Evolutionary conservation across 2,888 invertebrate genomes (phyloP).

Genomic region (Epiperipatus broadwayi): DNA sequence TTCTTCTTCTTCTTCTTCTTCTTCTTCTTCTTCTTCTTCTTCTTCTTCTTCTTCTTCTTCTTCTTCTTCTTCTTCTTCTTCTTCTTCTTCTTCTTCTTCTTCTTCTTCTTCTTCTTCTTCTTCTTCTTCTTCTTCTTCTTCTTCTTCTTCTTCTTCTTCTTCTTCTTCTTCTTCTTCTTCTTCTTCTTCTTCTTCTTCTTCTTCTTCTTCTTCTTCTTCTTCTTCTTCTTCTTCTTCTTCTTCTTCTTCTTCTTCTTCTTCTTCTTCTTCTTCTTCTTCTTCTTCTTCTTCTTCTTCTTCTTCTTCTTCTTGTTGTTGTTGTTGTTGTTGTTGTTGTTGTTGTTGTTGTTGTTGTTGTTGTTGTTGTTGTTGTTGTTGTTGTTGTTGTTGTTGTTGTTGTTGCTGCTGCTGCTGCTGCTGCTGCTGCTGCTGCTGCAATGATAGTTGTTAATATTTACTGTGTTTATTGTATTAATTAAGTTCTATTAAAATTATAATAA

Average conservation of each 20-base stretch:
- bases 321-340: too few species aligned
- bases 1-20: not conserved
- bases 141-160: too few species aligned
- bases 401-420: too few species aligned
- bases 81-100: not conserved
- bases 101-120: not conserved
- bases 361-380: too few species aligned
- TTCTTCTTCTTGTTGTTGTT: too few species aligned
- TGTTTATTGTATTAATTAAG: too few species aligned
- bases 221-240: not conserved
- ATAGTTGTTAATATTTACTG: too few species aligned
- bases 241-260: not conserved
- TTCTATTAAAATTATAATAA: too few species aligned
- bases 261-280: not conserved
- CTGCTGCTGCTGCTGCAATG: too few species aligned
- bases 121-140: conserved; percentile 3
- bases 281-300: too few species aligned
- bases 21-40: not conserved
- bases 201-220: not conserved
- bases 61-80: not conserved
- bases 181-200: not conserved
- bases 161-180: not conserved
- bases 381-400: too few species aligned
- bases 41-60: not conserved
- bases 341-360: too few species aligned